These are phyloP conservation scores for Cyprinodon diabolis DNA, from an alignment of 2,797 vertebrate genomes.

Conservation along the genomic window DNA sequence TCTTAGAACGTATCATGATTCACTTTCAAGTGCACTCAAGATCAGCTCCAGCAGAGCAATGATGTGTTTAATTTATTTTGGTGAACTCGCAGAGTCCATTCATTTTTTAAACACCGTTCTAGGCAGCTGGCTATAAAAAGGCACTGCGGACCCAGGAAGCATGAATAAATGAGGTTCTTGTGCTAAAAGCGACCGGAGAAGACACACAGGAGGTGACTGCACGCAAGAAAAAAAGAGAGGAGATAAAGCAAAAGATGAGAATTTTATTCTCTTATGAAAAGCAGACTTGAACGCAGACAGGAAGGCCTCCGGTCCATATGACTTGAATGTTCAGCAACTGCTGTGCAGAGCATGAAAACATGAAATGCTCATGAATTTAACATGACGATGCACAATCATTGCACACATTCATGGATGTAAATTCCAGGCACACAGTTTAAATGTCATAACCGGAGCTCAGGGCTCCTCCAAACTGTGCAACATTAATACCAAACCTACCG, in stretches of 20 bases:
- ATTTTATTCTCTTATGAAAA: constrained; percentile 38
- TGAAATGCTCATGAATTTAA: constrained; percentile 55
- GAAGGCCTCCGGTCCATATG: background rate
- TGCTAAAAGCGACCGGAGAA: constrained; percentile 52
- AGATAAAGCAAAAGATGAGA: constrained; percentile 34
- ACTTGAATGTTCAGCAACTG: constrained; percentile 61
- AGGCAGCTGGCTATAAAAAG: constrained; percentile 61
- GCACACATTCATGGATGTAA: background rate
- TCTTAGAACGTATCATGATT: background rate
- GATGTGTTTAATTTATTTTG: constrained; percentile 65
- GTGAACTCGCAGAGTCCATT: constrained; percentile 63
- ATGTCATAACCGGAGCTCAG: constrained; percentile 19
- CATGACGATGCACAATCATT: constrained; percentile 34
- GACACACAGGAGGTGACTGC: constrained; percentile 21
- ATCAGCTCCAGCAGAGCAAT: constrained; percentile 34
- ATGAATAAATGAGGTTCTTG: constrained; percentile 74
- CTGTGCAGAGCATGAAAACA: constrained; percentile 67
- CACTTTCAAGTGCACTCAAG: constrained; percentile 26
- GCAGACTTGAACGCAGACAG: constrained; percentile 13
- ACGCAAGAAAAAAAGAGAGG: constrained; percentile 3
- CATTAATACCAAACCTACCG: constrained; percentile 46
- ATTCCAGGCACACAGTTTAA: constrained; percentile 3
- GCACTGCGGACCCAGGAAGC: constrained; percentile 51
- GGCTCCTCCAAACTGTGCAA: background rate
- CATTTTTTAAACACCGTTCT: constrained; percentile 67